A percentile compares a stretch with the other conserved stretches of the same genome.
phyloP scores from a whole-genome alignment of 35 echinoderm and acorn worm species.

The Eucidaris tribuloides region DNA sequence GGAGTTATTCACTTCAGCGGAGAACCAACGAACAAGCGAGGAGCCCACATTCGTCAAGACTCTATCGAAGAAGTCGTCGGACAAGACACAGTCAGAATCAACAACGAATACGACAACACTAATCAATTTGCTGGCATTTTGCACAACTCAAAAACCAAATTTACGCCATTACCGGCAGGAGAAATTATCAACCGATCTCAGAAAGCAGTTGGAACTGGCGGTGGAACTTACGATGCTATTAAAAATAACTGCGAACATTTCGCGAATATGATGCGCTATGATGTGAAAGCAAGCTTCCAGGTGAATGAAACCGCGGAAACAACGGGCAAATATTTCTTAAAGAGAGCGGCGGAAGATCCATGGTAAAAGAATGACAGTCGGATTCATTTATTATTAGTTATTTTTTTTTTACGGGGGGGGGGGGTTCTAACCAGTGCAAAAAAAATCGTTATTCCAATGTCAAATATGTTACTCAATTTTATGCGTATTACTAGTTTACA shows the following conservation, averaged over 20 bases:
- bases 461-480: no score
- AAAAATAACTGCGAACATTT: neutral
- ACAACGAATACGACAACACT: slow-evolving; percentile 4
- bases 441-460: no score
- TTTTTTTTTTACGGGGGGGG: no score
- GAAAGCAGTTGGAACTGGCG: neutral
- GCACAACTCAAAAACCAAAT: no score
- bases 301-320: no score
- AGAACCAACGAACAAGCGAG: neutral
- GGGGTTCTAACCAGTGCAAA: no score
- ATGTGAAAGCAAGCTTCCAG: neutral
- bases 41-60: neutral
- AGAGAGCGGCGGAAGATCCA: no score
- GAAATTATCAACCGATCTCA: neutral
- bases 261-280: neutral
- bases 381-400: no score
- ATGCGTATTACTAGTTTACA: no score
- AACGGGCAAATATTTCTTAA: no score
- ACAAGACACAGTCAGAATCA: neutral
- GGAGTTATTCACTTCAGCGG: neutral
- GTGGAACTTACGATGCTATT: neutral
- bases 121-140: no score
- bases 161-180: neutral
- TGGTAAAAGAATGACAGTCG: no score
- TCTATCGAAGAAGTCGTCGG: neutral